Conservation (phyloP, 1,140 invertebrate species). For the Aphelenchoides avenae region DNA sequence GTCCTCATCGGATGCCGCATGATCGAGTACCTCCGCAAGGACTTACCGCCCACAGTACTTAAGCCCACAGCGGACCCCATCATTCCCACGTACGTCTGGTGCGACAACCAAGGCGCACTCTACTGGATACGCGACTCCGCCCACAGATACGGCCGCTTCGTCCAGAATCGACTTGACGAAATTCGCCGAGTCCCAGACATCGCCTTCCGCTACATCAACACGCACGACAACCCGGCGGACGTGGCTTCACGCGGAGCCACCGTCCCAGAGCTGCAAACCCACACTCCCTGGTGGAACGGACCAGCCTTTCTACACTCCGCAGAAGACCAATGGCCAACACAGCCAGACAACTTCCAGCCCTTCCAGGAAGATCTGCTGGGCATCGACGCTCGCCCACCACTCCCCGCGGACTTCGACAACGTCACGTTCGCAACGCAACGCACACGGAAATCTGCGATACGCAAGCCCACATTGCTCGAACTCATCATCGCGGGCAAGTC, state of each 20-base stretch:
- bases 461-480: too few relatives aligned
- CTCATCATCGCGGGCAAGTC: too few relatives aligned
- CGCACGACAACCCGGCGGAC: conserved; percentile 11
- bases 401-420: too few relatives aligned
- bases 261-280: neutral
- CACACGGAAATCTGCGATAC: too few relatives aligned
- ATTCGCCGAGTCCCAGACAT: neutral
- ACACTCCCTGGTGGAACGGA: conserved; percentile 4
- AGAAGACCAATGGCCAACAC: conserved; percentile 6
- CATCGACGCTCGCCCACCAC: too few relatives aligned
- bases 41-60: neutral
- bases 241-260: conserved; percentile 5
- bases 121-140: neutral
- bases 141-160: neutral
- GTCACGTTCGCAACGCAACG: too few relatives aligned
- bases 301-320: neutral
- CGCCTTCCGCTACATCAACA: conserved; percentile 10
- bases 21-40: too few relatives aligned
- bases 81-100: neutral
- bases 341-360: too few relatives aligned
- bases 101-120: neutral
- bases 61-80: neutral
- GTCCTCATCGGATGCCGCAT: too few relatives aligned
- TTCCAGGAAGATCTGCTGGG: too few relatives aligned
- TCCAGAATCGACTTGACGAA: neutral